Percentiles rank a stretch among this genome's conserved stretches.
These are phyloP conservation scores for Deroplatys truncata DNA, from an alignment of 2,888 invertebrate genomes.

Conservation along the genomic window DNA sequence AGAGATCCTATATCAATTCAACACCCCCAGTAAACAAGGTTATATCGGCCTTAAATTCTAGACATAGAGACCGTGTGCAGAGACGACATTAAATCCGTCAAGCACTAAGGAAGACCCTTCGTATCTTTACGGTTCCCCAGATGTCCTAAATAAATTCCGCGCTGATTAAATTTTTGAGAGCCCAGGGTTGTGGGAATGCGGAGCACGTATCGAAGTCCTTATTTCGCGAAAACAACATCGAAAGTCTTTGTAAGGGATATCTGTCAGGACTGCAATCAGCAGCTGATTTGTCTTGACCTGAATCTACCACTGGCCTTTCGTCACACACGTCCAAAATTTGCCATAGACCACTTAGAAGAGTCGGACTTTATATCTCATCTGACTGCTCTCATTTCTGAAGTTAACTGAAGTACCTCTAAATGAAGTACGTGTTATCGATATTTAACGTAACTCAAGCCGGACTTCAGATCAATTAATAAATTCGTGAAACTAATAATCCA, in stretches of 20 bases:
- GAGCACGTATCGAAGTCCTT: neutral
- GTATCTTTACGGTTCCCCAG: neutral
- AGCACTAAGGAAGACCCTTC: neutral
- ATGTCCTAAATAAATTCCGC: neutral
- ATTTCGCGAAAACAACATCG: neutral
- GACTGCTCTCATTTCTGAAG: no score
- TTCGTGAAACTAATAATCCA: no score
- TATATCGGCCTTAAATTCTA: neutral
- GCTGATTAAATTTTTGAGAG: neutral
- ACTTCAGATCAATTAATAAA: no score
- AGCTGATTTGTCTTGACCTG: neutral
- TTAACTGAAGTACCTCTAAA: no score
- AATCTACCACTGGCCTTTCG: neutral
- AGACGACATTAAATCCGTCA: neutral
- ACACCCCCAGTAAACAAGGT: neutral
- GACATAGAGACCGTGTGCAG: neutral
- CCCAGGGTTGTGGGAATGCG: neutral
- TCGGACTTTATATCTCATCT: no score
- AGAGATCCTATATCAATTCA: neutral
- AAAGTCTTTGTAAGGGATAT: neutral
- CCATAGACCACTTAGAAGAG: no score
- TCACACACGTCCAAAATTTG: no score
- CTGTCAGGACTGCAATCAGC: neutral
- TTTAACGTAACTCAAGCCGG: no score
- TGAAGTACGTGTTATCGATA: no score